Percentiles rank a stretch among this genome's conserved stretches.
phyloP scores from a whole-genome alignment of 2,888 invertebrate species.

The Lithosia quadra region DNA sequence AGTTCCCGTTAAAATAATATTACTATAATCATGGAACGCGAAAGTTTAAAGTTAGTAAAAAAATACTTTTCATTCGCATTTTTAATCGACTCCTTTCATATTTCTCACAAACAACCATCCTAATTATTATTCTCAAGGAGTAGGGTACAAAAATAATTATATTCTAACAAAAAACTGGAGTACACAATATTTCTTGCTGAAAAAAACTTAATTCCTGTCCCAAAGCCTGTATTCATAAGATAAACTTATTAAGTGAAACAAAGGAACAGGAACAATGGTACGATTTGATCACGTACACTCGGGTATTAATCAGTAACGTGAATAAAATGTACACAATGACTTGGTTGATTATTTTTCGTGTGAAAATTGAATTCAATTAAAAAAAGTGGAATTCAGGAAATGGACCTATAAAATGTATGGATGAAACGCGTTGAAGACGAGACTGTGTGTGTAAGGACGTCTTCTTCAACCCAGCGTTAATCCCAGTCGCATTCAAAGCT shows the following conservation, averaged over 20 bases:
- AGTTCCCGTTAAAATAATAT: too few species aligned
- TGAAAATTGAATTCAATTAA: background rate
- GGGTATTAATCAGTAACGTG: constrained; percentile 10
- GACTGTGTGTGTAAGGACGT: too few species aligned
- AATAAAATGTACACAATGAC: constrained; percentile 11
- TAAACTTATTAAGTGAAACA: constrained; percentile 15
- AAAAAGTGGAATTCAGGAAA: constrained; percentile 3
- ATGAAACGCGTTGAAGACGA: too few species aligned
- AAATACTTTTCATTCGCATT: too few species aligned
- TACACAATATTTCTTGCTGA: background rate
- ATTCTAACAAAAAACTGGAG: background rate
- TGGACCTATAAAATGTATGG: too few species aligned
- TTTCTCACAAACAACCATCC: background rate
- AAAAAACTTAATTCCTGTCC: constrained; percentile 11
- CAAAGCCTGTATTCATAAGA: constrained; percentile 10
- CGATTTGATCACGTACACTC: constrained; percentile 12
- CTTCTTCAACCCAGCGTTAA: too few species aligned
- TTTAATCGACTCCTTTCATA: too few species aligned
- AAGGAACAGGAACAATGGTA: background rate
- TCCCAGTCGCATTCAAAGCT: too few species aligned
- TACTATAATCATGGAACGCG: too few species aligned
- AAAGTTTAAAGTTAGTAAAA: too few species aligned
- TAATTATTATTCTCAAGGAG: background rate
- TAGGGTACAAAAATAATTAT: background rate
- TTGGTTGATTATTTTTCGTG: constrained; percentile 2